A percentile compares a stretch with the other conserved stretches of the same genome.
phyloP scores from a whole-genome alignment of 2,888 invertebrate genomes.

The Limnephilus marmoratus region DNA sequence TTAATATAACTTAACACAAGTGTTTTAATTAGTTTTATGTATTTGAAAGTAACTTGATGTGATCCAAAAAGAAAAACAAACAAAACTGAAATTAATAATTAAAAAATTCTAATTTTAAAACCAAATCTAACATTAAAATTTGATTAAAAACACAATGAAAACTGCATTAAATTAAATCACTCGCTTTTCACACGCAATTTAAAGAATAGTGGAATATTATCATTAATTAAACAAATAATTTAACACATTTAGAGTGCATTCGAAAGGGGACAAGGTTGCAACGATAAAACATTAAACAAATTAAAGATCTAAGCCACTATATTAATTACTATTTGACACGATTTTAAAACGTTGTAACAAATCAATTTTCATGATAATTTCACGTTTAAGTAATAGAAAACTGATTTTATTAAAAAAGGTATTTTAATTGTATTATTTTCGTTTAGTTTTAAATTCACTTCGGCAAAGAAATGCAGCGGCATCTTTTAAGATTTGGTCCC shows the following conservation, averaged over 20 bases:
- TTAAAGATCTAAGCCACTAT: neutral
- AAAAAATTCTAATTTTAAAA: neutral
- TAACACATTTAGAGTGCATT: neutral
- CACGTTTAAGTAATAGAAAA: neutral
- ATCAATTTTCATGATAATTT: neutral
- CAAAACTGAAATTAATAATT: neutral
- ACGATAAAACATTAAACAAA: neutral
- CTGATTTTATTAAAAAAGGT: neutral
- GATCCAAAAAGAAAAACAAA: neutral
- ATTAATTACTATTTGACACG: neutral
- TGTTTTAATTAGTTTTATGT: neutral
- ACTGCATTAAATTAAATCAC: neutral
- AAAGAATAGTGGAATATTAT: neutral
- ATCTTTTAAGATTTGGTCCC: constrained; percentile 40
- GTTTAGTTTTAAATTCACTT: neutral
- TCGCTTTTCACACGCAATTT: neutral
- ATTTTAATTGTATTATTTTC: neutral
- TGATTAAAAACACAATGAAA: neutral
- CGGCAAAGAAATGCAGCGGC: neutral
- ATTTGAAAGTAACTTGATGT: neutral
- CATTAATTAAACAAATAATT: neutral
- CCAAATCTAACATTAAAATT: neutral
- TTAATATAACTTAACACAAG: neutral
- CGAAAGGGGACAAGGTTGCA: neutral
- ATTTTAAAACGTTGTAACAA: neutral